phyloP scores from a whole-genome alignment of 2,797 vertebrate genomes.

The Lagodon rhomboides region DNA sequence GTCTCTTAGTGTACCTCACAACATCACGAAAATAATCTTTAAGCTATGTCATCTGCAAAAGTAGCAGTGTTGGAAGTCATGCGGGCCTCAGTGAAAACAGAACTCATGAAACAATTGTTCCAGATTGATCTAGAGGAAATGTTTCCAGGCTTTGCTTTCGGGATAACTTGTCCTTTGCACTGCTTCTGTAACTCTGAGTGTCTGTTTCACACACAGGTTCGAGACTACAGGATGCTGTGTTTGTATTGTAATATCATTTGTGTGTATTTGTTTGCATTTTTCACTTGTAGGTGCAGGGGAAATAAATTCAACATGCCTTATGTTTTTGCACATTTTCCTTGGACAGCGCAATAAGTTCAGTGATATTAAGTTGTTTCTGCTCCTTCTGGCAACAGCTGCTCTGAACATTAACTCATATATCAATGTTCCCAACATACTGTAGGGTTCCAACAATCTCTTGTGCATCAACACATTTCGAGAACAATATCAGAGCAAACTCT shows the following conservation, averaged over 20 bases:
- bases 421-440: neutral
- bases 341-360: neutral
- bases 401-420: neutral
- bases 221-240: slow-evolving; percentile 55
- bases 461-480: neutral
- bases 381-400: neutral
- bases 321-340: slow-evolving; percentile 50
- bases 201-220: slow-evolving; percentile 49
- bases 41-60: slow-evolving; percentile 41
- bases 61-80: slow-evolving; percentile 44
- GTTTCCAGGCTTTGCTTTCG: slow-evolving; percentile 50
- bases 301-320: slow-evolving; percentile 85
- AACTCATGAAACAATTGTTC: slow-evolving; percentile 35
- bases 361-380: neutral
- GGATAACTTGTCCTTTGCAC: slow-evolving; percentile 49
- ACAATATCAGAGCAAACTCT: neutral
- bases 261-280: slow-evolving; percentile 75
- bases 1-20: slow-evolving; percentile 56
- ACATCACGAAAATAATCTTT: slow-evolving; percentile 41
- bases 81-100: slow-evolving; percentile 33
- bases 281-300: slow-evolving; percentile 74
- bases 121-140: slow-evolving; percentile 34
- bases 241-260: slow-evolving; percentile 66
- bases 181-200: slow-evolving; percentile 53
- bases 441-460: neutral